These are phyloP conservation scores for Lycaena phlaeas DNA, from an alignment of 2,888 invertebrate genomes.

Conservation along the genomic window DNA sequence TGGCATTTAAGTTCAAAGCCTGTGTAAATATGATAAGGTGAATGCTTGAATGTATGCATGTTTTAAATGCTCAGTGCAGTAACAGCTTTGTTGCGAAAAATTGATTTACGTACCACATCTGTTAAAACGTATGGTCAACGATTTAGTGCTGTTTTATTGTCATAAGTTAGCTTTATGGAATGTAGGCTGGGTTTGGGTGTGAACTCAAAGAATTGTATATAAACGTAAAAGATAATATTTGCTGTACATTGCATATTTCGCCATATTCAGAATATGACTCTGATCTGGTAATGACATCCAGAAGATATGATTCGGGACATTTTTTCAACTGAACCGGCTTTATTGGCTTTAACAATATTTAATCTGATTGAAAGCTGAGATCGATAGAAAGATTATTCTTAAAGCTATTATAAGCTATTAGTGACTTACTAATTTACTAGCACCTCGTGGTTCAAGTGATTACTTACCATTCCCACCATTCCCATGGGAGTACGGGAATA, in stretches of 20 bases:
- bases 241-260: not conserved
- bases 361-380: no score
- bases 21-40: slow-evolving; percentile 11
- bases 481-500: no score
- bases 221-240: slow-evolving; percentile 1
- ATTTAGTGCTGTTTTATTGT: slow-evolving; percentile 40
- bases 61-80: slow-evolving; percentile 10
- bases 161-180: slow-evolving; percentile 29
- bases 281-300: no score
- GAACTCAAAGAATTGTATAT: slow-evolving; percentile 12
- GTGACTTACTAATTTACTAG: no score
- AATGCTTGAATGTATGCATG: not conserved
- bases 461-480: no score
- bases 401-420: no score
- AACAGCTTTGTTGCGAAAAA: slow-evolving; percentile 62
- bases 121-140: slow-evolving; percentile 33
- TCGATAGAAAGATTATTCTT: no score
- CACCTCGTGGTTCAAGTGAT: no score
- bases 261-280: no score
- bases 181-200: slow-evolving; percentile 25
- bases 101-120: slow-evolving; percentile 68
- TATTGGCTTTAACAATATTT: no score
- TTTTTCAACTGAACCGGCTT: no score
- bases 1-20: slow-evolving; percentile 16
- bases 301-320: no score